Evolutionary conservation across 2,888 invertebrate species (phyloP), one percentile per base, ranked within the genome.

Genomic region (Globia sparganii): DNA sequence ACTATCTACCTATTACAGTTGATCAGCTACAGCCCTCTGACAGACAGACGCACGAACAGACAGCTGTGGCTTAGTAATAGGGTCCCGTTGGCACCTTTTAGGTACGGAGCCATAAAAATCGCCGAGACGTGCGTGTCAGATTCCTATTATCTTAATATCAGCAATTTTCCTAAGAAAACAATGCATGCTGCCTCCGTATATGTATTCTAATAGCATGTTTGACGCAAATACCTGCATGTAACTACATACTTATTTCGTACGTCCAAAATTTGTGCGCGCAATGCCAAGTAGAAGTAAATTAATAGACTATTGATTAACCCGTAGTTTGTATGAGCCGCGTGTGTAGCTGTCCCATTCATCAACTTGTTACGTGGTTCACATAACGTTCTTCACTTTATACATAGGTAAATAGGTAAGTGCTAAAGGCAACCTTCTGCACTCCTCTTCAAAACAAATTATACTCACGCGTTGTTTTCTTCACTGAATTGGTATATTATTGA

Each of bases 401-500:
- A 59, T 43, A 43, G 43, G n/a, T 56, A 56, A n/a, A 56, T 56
- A 11, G n/a, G n/a, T 56, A 53, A 53, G n/a, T 56, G 53, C n/a
- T 56, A 4, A 28, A 8, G 28, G 11, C 0, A 85, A 88, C 73
- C 86, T 58, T 89, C 87, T 88, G 85, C 68, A 86, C 87, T 86
- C 85, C 71, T 84, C 69, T 83, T 74, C 77, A 79, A 77, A 86
- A 88, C 84, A 90, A 89, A 90, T 88, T 89, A 88, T 89, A 88
- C 84, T 88, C 87, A 79, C 64, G 71, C 65, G 83, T 86, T 80
- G 84, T 91, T 91, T 91, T 90, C 87, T 89, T 91, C 84, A 87
- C 90, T 89, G 87, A 90, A 89, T 89, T 90, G 89, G 83, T 84
- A 89, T 90, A 94, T 91, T 93, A 94, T 92, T 88, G 89, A 91